Evolutionary conservation across 2,888 invertebrate species (phyloP), one percentile per base, ranked within the genome.

Genomic region (Auanema sp.): DNA sequence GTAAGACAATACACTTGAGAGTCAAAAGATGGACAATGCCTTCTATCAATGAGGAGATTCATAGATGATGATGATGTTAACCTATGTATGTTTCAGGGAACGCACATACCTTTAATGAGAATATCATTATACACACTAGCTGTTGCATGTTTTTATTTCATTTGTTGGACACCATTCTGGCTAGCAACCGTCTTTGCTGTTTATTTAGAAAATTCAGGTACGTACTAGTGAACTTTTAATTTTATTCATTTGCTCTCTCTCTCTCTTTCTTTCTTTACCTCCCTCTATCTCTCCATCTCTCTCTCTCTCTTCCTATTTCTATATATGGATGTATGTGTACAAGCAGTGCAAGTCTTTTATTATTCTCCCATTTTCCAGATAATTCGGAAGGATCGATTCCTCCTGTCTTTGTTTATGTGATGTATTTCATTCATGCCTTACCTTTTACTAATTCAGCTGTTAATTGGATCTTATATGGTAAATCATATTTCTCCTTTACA

Each of bases 381-480:
- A 57, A 62, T 42, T 61, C 69, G 21, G 72, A 66, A 23, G 70
- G 66, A 21, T 63, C 62, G 24, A 79, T 78, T 10, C 79, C 80
- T 18, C 78, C 79, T 0, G 69, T 77, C 41, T 81, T 81, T 51
- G 81, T 81, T 18, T 81, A 81, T 59, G 75, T 77, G 53, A 81
- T 81, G 81, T 81, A 81, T 64, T 79, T 81, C 60, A 81, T 81
- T 60, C 80, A 81, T 58, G 81, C 81, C 10, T 67, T 81, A 8
- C 81, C 81, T 6, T 81, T 81, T 69, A 81, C 79, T 5, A 81
- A 81, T 62, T 80, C 79, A 1, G 80, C 81, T 1, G 69, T 81
- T 23, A 81, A 81, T 56, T 81, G 81, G 81, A 80, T 81, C 50
- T 58, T 81, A 25, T 81, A 81, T 62, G 81, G 81, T 80, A 44